Percentiles rank a stretch among this genome's conserved stretches.
Evolutionary conservation across 2,797 vertebrate species (phyloP).

Genomic region (Sternarchorhynchus goeldii): DNA sequence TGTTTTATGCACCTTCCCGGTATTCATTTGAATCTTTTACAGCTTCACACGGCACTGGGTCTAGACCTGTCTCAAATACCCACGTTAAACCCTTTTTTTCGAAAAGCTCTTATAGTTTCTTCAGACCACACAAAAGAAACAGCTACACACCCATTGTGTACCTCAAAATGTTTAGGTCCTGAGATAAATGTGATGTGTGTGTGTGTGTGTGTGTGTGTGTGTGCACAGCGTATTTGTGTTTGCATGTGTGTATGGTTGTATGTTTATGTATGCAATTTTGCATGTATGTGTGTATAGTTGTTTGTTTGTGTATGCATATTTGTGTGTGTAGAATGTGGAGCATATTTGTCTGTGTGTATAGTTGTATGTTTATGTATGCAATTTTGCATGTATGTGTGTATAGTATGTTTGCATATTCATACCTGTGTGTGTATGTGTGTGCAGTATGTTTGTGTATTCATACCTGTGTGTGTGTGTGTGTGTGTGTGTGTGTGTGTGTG

Average conservation of each 20-base stretch:
- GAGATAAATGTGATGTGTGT: constrained; percentile 22
- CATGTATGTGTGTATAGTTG: no score
- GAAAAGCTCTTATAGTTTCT: constrained; percentile 25
- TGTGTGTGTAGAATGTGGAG: no score
- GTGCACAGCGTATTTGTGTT: background rate
- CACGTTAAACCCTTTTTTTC: constrained; percentile 38
- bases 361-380: background rate
- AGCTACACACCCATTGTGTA: constrained; percentile 12
- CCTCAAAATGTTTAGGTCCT: background rate
- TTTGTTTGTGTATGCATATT: no score
- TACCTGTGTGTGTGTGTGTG: background rate
- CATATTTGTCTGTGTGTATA: no score
- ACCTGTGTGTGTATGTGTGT: no score
- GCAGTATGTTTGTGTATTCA: no score
- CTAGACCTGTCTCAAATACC: background rate
- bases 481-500: constrained; percentile 13
- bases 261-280: no score
- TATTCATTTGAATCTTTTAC: constrained; percentile 8
- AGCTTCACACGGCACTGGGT: background rate
- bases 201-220: background rate
- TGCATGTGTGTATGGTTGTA: background rate
- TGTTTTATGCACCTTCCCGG: background rate
- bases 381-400: no score
- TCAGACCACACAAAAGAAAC: constrained; percentile 4
- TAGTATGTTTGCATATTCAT: no score